A percentile compares a stretch with the other conserved stretches of the same genome.
phyloP scores from a whole-genome alignment of 1,140 invertebrate genomes.

The Trichonephila clavipes region DNA sequence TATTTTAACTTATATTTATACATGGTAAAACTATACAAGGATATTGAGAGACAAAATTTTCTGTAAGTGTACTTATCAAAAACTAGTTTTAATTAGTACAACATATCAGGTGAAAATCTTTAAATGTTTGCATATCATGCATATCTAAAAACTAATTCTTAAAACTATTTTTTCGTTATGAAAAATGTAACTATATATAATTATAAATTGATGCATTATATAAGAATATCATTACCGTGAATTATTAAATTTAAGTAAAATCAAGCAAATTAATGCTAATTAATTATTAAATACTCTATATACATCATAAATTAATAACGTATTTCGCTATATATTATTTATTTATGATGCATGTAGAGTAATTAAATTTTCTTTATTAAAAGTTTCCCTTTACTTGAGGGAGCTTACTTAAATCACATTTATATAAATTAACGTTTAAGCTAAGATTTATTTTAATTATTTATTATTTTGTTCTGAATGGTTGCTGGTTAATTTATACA shows the following conservation, averaged over 20 bases:
- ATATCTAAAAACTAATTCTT: background rate
- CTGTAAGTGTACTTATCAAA: constrained; percentile 59
- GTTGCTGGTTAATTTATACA: too few species aligned
- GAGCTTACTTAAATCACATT: background rate
- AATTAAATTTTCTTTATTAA: background rate
- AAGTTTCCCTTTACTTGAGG: background rate
- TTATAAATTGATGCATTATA: background rate
- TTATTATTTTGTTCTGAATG: too few species aligned
- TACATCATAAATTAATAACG: background rate
- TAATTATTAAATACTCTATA: background rate
- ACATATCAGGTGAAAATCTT: background rate
- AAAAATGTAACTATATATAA: background rate
- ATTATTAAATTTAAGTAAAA: background rate
- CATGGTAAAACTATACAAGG: background rate
- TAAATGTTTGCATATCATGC: constrained; percentile 4
- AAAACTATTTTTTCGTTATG: background rate
- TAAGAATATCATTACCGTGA: background rate
- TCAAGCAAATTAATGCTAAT: background rate
- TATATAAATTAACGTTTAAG: background rate
- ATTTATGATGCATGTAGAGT: background rate
- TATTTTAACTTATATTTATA: constrained; percentile 68
- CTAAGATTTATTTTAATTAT: background rate
- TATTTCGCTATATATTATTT: background rate
- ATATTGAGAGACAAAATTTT: constrained; percentile 38
- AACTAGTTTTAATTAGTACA: constrained; percentile 30